Evolutionary conservation across 2,113 vertebrate species (phyloP), one percentile per base, ranked within the genome.

Genomic region (Podarcis muralis): DNA sequence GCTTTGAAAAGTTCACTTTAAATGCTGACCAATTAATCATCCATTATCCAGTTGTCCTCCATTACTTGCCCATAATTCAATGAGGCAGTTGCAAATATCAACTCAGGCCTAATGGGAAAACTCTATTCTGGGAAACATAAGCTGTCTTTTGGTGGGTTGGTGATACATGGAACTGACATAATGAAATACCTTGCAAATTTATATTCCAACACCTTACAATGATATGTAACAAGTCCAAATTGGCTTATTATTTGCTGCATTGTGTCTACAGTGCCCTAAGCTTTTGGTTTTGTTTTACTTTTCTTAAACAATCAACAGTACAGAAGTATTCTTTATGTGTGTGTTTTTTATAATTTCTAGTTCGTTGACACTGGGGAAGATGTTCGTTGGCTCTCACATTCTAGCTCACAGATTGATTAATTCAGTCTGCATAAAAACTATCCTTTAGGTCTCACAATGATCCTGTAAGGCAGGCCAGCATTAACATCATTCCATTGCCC

Each of bases 11-110:
- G 69, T 85, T 86, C 69, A 86, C 15, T 81, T 62, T 76, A 62
- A 80, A 86, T 74, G 30, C 57, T 85, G 53, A 59, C 76, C 69
- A 88, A 88, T 88, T 83, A 88, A 85, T 89, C 82, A 81, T 66
- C 77, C 78, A 85, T 85, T 90, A 83, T 11, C n/a, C 79, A 68
- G 84, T 76, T 83, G 80, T 88, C 87, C 30, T 48, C 53, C 27
- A 5, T 83, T 88, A 35, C 37, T 75, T 88, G 53, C 30, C 72
- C 6, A 85, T 32, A 65, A 85, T 84, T 79, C 83, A 93, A 5
- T 27, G 12, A 92, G 53, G 40, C 72, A 91, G 25, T 35, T 87
- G 12, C 3, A 59, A 84, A 86, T n/a, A 85, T 68, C 2, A 53
- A 57, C 35, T 2, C 15, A 83, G 53, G 53, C 1, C 40, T 37